Evolutionary conservation across 2,888 invertebrate genomes (phyloP).

Genomic region (Gibbula magus): DNA sequence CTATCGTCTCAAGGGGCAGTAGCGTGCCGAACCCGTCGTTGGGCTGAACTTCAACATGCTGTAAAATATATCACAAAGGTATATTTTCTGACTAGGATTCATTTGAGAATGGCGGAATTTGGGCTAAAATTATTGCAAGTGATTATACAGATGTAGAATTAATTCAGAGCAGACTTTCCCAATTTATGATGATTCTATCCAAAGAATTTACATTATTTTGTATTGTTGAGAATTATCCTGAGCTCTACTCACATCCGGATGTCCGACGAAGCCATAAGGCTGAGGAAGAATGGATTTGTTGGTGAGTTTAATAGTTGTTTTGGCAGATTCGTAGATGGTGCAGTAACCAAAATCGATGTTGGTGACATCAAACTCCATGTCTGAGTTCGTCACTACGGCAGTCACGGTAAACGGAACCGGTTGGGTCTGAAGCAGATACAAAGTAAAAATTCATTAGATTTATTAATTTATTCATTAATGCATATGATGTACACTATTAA

Average conservation of each 20-base stretch:
- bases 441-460: no score
- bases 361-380: conserved; percentile 69
- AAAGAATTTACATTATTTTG: not conserved
- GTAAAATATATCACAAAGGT: not conserved
- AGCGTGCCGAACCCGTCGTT: conserved; percentile 75
- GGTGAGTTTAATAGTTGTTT: conserved; percentile 67
- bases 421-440: conserved; percentile 60
- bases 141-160: no score
- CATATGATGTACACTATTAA: no score
- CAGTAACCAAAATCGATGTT: conserved; percentile 73
- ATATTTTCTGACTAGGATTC: no score
- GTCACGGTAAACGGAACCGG: conserved; percentile 73
- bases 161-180: no score
- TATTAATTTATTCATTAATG: no score
- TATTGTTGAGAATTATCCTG: not conserved
- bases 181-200: not conserved
- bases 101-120: no score
- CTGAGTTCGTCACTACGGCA: conserved; percentile 74
- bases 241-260: conserved; percentile 70
- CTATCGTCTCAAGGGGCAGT: conserved; percentile 72
- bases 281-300: conserved; percentile 74
- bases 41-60: conserved; percentile 75
- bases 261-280: conserved; percentile 73
- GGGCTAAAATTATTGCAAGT: no score
- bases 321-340: conserved; percentile 72